A percentile compares a stretch with the other conserved stretches of the same genome.
Evolutionary conservation across 2,888 invertebrate species (phyloP).

Genomic region (Troides oblongomaculatus): DNA sequence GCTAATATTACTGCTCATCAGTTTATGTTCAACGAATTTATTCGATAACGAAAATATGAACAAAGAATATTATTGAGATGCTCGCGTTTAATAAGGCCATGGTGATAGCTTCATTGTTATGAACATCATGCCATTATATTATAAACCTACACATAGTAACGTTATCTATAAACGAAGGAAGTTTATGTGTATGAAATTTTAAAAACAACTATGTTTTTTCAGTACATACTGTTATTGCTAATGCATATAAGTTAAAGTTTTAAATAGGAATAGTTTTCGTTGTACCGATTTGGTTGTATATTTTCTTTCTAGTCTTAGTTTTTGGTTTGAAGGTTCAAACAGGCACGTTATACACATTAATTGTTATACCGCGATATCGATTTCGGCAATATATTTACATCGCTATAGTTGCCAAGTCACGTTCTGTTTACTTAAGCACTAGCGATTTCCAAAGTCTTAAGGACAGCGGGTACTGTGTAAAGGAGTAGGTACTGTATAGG

Average conservation of each 20-base stretch:
- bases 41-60: neutral
- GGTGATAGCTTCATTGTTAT: slow-evolving; percentile 40
- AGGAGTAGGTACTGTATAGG: slow-evolving; percentile 45
- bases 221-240: neutral
- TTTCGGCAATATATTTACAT: slow-evolving; percentile 32
- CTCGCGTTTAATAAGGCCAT: slow-evolving; percentile 46
- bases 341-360: slow-evolving; percentile 31
- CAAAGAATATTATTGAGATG: slow-evolving; percentile 40
- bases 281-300: slow-evolving; percentile 28
- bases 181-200: neutral
- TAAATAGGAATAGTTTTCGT: slow-evolving; percentile 24
- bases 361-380: slow-evolving; percentile 36
- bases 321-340: slow-evolving; percentile 23
- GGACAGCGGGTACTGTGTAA: slow-evolving; percentile 40
- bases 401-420: slow-evolving; percentile 68
- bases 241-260: neutral
- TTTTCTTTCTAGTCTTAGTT: slow-evolving; percentile 13
- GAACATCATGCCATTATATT: slow-evolving; percentile 39
- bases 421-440: slow-evolving; percentile 44
- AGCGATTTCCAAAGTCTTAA: slow-evolving; percentile 47
- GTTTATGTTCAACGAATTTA: neutral
- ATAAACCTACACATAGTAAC: slow-evolving; percentile 39
- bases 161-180: slow-evolving; percentile 41
- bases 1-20: too few species aligned
- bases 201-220: neutral